Conservation (phyloP, 2,888 invertebrate species). For the Aquatica leii region DNA sequence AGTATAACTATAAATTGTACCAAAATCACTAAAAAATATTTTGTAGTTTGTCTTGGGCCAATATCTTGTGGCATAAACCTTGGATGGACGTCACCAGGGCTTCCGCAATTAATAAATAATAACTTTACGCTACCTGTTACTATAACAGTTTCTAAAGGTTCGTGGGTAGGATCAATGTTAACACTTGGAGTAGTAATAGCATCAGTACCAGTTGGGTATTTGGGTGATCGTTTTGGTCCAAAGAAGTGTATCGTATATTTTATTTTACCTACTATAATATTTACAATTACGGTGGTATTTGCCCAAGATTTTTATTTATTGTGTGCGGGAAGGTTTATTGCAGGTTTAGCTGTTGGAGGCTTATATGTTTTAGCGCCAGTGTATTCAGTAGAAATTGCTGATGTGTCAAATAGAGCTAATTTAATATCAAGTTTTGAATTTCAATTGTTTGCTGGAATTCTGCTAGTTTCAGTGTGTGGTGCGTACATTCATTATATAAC, state of each 20-base stretch:
- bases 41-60: constrained; percentile 52
- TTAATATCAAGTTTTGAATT: constrained; percentile 84
- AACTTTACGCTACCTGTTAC: constrained; percentile 42
- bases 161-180: constrained; percentile 73
- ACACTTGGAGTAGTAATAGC: constrained; percentile 77
- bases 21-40: no score
- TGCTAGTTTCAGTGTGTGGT: constrained; percentile 76
- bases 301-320: constrained; percentile 2
- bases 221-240: constrained; percentile 73
- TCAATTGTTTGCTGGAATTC: constrained; percentile 78
- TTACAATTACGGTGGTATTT: constrained; percentile 65
- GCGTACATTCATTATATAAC: constrained; percentile 71
- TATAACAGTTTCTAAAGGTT: constrained; percentile 59
- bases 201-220: constrained; percentile 73
- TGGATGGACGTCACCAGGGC: constrained; percentile 72
- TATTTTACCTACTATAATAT: constrained; percentile 69
- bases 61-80: neutral
- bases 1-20: no score
- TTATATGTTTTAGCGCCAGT: constrained; percentile 81
- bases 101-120: constrained; percentile 66
- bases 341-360: constrained; percentile 73
- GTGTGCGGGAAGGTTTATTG: constrained; percentile 71
- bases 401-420: constrained; percentile 78
- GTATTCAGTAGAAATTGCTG: constrained; percentile 85
- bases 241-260: constrained; percentile 70